A percentile compares a stretch with the other conserved stretches of the same genome.
Conservation (phyloP, 2,113 vertebrate species). For the Trochalopteron elliotii region DNA sequence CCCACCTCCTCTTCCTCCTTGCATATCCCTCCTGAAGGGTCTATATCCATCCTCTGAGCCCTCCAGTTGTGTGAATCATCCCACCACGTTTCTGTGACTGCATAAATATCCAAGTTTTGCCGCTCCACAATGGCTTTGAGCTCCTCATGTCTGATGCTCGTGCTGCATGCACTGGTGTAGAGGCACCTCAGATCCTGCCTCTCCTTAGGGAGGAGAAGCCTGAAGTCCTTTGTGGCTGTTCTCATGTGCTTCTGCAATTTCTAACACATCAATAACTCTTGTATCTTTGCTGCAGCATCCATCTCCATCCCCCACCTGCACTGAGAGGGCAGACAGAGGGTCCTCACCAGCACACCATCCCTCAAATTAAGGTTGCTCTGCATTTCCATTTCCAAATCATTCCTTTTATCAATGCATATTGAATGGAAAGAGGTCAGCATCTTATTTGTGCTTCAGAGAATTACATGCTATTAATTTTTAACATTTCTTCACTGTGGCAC, state of each 20-base stretch:
- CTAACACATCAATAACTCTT: background rate
- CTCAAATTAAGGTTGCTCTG: background rate
- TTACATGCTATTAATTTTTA: background rate
- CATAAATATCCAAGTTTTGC: background rate
- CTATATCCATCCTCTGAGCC: background rate
- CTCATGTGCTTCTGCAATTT: background rate
- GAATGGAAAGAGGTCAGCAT: background rate
- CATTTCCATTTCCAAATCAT: background rate
- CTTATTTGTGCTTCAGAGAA: background rate
- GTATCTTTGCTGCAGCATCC: background rate
- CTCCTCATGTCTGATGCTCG: background rate
- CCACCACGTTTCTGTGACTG: background rate
- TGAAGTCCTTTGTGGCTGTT: background rate
- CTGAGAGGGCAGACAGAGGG: background rate
- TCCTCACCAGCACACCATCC: background rate
- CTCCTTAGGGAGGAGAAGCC: background rate
- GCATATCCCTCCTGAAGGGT: background rate
- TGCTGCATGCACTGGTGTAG: rapidly evolving
- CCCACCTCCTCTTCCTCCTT: background rate
- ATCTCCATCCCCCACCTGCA: background rate
- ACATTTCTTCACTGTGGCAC: background rate
- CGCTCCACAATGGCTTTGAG: background rate
- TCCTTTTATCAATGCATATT: background rate
- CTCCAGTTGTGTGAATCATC: background rate
- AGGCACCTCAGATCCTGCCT: background rate